Percentiles rank a stretch among this genome's conserved stretches.
These are phyloP conservation scores for Meandrina meandrites DNA, from an alignment of 92 coral and sea anemone genomes.

Conservation along the genomic window DNA sequence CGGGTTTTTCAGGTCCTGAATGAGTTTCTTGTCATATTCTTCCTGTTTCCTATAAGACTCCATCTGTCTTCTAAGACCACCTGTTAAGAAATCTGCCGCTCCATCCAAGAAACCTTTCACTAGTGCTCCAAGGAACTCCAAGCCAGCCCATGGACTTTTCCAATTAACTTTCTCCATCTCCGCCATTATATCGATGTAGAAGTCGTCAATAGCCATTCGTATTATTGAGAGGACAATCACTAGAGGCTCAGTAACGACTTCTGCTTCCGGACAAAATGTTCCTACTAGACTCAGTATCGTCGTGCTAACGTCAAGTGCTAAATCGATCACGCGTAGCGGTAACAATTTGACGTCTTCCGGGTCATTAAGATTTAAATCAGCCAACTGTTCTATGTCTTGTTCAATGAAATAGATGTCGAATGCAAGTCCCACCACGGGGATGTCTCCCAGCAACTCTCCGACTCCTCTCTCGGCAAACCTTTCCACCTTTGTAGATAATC, in stretches of 20 bases:
- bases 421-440: slow-evolving; percentile 63
- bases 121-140: slow-evolving; percentile 56
- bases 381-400: slow-evolving; percentile 48
- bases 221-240: slow-evolving; percentile 53
- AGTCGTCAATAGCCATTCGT: slow-evolving; percentile 64
- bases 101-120: slow-evolving; percentile 55
- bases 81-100: slow-evolving; percentile 49
- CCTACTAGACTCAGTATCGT: slow-evolving; percentile 56
- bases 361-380: slow-evolving; percentile 48
- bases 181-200: slow-evolving; percentile 59
- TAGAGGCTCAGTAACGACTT: slow-evolving; percentile 49
- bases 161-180: slow-evolving; percentile 65
- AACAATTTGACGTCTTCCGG: slow-evolving; percentile 51
- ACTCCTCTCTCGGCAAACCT: slow-evolving; percentile 58
- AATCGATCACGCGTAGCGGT: slow-evolving; percentile 56
- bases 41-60: slow-evolving; percentile 29
- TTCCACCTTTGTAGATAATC: slow-evolving; percentile 45
- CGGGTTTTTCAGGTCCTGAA: slow-evolving; percentile 31
- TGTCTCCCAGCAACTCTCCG: slow-evolving; percentile 59
- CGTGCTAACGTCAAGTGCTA: slow-evolving; percentile 56
- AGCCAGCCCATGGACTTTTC: slow-evolving; percentile 70
- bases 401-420: slow-evolving; percentile 56
- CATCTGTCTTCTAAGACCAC: slow-evolving; percentile 66
- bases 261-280: slow-evolving; percentile 61
- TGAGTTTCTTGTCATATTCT: slow-evolving; percentile 42